Percentiles rank a stretch among this genome's conserved stretches.
phyloP scores from a whole-genome alignment of 2,888 invertebrate species.

The Cryptus armator region DNA sequence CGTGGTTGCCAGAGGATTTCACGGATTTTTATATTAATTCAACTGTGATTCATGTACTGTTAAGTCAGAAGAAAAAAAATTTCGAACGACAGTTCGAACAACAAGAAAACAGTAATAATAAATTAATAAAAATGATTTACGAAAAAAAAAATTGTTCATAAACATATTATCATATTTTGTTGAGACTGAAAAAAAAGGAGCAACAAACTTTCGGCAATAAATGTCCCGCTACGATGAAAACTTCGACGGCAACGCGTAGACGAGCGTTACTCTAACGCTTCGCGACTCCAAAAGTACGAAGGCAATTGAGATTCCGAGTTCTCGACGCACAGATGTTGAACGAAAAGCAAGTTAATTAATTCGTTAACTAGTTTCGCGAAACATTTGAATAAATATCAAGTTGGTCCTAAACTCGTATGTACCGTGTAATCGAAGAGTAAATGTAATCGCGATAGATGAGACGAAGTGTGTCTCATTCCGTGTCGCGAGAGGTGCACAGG shows the following conservation, averaged over 20 bases:
- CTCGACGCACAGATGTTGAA: neutral
- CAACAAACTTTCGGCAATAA: no score
- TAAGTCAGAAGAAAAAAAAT: neutral
- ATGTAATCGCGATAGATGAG: neutral
- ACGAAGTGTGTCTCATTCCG: neutral
- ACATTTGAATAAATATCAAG: conserved; percentile 11
- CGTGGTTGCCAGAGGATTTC: neutral
- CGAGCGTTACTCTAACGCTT: neutral
- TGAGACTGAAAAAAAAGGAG: no score
- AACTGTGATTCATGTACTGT: neutral
- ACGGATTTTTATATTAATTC: conserved; percentile 20
- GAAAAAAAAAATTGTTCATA: no score
- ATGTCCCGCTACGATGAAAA: neutral
- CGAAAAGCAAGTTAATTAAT: conserved; percentile 9
- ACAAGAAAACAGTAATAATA: no score
- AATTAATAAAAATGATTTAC: no score
- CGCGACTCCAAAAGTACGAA: neutral
- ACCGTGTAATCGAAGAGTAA: conserved; percentile 14
- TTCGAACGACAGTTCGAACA: no score
- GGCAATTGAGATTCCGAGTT: neutral
- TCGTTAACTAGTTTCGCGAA: conserved; percentile 25
- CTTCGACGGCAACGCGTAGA: neutral
- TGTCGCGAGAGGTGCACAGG: neutral
- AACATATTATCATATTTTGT: no score
- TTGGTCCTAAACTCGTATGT: neutral